Conservation (phyloP, 2,888 invertebrate species). For the Limnephilus lunatus region DNA sequence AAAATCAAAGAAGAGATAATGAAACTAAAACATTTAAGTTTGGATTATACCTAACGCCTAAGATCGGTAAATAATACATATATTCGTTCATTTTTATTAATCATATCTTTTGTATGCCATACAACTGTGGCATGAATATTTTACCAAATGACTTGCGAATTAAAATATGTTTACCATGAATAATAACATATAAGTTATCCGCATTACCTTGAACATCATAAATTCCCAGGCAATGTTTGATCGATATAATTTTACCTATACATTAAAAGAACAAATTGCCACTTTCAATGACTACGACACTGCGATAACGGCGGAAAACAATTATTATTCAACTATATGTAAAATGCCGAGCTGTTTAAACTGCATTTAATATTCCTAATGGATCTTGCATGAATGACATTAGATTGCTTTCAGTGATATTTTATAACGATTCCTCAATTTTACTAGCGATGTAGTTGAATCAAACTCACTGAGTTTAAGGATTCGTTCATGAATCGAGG, state of each 20-base stretch:
- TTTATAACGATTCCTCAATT: too few species aligned
- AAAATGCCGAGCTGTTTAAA: neutral
- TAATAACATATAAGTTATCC: neutral
- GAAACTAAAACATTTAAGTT: neutral
- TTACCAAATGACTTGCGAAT: neutral
- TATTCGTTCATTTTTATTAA: neutral
- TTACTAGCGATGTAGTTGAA: too few species aligned
- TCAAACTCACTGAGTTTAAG: too few species aligned
- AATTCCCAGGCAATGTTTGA: neutral
- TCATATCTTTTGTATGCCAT: neutral
- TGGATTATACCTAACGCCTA: neutral
- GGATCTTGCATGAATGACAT: neutral
- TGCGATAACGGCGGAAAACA: neutral
- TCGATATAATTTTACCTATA: neutral
- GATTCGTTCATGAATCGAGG: too few species aligned
- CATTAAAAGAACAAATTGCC: neutral
- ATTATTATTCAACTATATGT: neutral
- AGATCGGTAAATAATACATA: too few species aligned
- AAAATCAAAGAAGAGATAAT: too few species aligned
- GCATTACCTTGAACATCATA: neutral
- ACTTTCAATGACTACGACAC: neutral
- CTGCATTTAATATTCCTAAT: neutral
- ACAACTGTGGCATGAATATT: neutral
- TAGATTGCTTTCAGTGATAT: neutral
- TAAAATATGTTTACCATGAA: neutral